A percentile compares a stretch with the other conserved stretches of the same genome.
Conservation (phyloP, 2,888 invertebrate genomes). For the Minunthozetes semirufus region DNA sequence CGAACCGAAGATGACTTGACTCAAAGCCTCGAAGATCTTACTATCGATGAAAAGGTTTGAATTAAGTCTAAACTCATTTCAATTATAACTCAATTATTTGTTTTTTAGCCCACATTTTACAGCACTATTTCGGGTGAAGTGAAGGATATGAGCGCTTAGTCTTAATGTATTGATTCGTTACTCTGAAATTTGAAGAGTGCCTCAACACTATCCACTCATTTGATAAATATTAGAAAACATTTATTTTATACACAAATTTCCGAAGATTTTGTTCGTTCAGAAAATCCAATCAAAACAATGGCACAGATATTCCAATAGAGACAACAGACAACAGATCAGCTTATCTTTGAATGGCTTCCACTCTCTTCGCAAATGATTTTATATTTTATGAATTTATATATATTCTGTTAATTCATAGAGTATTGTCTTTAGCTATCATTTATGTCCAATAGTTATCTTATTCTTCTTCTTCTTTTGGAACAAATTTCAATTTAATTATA, state of each 20-base stretch:
- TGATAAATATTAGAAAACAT: background rate
- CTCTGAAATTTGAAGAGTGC: conserved; percentile 27
- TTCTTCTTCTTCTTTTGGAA: too few relatives aligned
- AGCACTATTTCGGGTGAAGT: conserved; percentile 9
- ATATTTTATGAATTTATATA: background rate
- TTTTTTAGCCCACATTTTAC: conserved; percentile 35
- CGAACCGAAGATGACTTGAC: conserved; percentile 10
- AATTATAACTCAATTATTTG: background rate
- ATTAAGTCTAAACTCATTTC: background rate
- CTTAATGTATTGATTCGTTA: background rate
- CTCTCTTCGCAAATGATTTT: too few relatives aligned
- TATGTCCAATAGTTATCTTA: too few relatives aligned
- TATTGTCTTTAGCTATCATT: too few relatives aligned
- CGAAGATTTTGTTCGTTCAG: background rate
- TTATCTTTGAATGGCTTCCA: too few relatives aligned
- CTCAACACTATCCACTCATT: background rate
- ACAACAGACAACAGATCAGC: too few relatives aligned
- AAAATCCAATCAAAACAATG: too few relatives aligned
- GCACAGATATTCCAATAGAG: too few relatives aligned
- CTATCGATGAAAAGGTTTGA: conserved; percentile 39
- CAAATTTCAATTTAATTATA: too few relatives aligned
- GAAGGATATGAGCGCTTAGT: conserved; percentile 8
- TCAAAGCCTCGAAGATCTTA: conserved; percentile 38
- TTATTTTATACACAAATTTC: background rate
- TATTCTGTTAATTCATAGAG: background rate